phyloP scores from a whole-genome alignment of 2,797 vertebrate genomes.

The Takifugu ocellatus region DNA sequence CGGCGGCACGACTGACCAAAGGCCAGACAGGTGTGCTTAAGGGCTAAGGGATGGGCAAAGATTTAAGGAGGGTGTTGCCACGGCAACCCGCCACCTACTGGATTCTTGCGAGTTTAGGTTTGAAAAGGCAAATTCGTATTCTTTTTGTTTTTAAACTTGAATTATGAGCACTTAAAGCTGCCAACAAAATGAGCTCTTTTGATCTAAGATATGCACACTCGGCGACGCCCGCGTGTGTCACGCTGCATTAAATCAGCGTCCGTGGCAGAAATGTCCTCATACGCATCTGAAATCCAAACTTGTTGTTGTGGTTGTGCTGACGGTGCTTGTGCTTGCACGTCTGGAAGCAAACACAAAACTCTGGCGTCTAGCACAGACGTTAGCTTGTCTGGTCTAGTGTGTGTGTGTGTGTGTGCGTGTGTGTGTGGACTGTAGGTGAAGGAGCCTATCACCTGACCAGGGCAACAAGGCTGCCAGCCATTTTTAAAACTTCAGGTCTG shows the following conservation, averaged over 20 bases:
- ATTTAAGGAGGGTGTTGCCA: conserved; percentile 55
- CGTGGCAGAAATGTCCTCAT: conserved; percentile 12
- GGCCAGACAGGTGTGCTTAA: conserved; percentile 50
- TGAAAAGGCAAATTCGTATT: conserved; percentile 28
- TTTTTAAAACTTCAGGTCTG: conserved; percentile 3
- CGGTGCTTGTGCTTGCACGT: conserved; percentile 28
- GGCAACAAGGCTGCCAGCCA: conserved; percentile 60
- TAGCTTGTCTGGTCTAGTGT: conserved; percentile 33
- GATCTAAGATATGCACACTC: too few relatives aligned
- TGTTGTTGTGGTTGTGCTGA: conserved; percentile 28
- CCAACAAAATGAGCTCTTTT: conserved; percentile 11
- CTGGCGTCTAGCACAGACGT: conserved; percentile 48
- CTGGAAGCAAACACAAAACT: conserved; percentile 40
- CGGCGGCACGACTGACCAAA: conserved; percentile 21
- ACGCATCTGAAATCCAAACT: too few relatives aligned
- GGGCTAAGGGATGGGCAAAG: conserved; percentile 39
- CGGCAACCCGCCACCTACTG: conserved; percentile 28
- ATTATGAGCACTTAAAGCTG: conserved; percentile 1
- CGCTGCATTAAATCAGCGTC: neutral
- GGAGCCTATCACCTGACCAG: conserved; percentile 19
- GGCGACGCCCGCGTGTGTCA: neutral
- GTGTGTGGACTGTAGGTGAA: conserved; percentile 31
- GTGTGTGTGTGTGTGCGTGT: conserved; percentile 20
- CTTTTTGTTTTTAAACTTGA: neutral
- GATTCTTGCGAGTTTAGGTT: conserved; percentile 23